Conservation (phyloP, 1,140 invertebrate species). For the Monochamus saltuarius region DNA sequence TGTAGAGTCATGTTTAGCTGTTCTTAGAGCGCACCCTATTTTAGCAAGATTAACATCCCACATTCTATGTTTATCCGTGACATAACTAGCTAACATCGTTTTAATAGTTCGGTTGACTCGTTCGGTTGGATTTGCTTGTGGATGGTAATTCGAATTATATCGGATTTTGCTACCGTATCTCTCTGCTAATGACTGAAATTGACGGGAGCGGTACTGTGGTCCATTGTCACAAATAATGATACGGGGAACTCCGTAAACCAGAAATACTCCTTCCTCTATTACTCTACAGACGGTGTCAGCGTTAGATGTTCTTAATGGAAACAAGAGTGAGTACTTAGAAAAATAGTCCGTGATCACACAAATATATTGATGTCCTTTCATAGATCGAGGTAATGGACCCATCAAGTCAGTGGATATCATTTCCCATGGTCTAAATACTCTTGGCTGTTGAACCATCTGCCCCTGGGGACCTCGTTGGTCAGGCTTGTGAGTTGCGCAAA, state of each 20-base stretch:
- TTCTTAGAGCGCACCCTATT: slow-evolving; percentile 27
- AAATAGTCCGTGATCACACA: slow-evolving; percentile 47
- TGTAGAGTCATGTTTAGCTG: slow-evolving; percentile 17
- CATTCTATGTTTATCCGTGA: slow-evolving; percentile 22
- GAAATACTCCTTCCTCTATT: slow-evolving; percentile 32
- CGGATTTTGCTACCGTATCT: slow-evolving; percentile 18
- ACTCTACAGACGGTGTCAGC: slow-evolving; percentile 17
- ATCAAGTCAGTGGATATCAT: slow-evolving; percentile 16
- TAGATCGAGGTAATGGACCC: slow-evolving; percentile 37
- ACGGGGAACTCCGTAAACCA: slow-evolving; percentile 27
- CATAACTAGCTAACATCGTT: slow-evolving; percentile 28
- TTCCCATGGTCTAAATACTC: slow-evolving; percentile 11
- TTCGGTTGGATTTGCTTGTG: slow-evolving; percentile 33
- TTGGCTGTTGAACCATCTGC: slow-evolving; percentile 34
- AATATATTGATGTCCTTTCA: slow-evolving; percentile 39
- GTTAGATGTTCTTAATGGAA: slow-evolving; percentile 20
- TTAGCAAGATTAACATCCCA: slow-evolving; percentile 26
- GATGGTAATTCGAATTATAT: slow-evolving; percentile 33
- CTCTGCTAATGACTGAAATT: slow-evolving; percentile 22
- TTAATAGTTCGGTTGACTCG: slow-evolving; percentile 29
- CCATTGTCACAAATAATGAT: slow-evolving; percentile 39
- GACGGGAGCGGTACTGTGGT: slow-evolving; percentile 23
- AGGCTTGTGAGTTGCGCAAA: slow-evolving; percentile 37
- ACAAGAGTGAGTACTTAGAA: slow-evolving; percentile 35
- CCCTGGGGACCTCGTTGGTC: slow-evolving; percentile 34